Conservation (phyloP, 2,888 invertebrate species). For the Stegophylla sp. region DNA sequence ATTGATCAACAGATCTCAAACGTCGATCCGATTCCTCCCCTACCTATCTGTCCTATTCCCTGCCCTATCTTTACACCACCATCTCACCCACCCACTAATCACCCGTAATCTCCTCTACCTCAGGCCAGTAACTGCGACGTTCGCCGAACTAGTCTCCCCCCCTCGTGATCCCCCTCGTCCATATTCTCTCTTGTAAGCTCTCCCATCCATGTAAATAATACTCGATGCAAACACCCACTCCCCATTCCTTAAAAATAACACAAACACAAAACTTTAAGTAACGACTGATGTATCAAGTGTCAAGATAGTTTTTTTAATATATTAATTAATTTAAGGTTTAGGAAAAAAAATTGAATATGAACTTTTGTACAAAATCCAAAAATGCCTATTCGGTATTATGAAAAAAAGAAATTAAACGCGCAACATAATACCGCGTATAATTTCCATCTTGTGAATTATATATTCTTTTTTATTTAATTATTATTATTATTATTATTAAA, state of each 20-base stretch:
- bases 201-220: constrained; percentile 48
- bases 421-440: constrained; percentile 46
- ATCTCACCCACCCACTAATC: constrained; percentile 1
- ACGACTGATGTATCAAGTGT: constrained; percentile 59
- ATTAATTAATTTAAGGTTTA: constrained; percentile 59
- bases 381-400: constrained; percentile 52
- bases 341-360: constrained; percentile 54
- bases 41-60: constrained; percentile 26
- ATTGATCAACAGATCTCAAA: constrained; percentile 58
- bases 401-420: constrained; percentile 45
- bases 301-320: constrained; percentile 58
- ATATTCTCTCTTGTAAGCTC: background rate
- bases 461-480: constrained; percentile 14
- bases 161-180: constrained; percentile 21
- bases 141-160: constrained; percentile 46
- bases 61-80: constrained; percentile 7
- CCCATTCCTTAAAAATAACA: constrained; percentile 29
- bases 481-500: constrained; percentile 46
- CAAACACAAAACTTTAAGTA: constrained; percentile 57
- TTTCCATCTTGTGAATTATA: constrained; percentile 57
- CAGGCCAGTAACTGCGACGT: constrained; percentile 56
- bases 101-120: constrained; percentile 55
- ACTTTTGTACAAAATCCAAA: constrained; percentile 54
- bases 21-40: constrained; percentile 55
- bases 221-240: constrained; percentile 49